Conservation (phyloP, 2,113 vertebrate genomes). For the Collichthys lucidus region DNA sequence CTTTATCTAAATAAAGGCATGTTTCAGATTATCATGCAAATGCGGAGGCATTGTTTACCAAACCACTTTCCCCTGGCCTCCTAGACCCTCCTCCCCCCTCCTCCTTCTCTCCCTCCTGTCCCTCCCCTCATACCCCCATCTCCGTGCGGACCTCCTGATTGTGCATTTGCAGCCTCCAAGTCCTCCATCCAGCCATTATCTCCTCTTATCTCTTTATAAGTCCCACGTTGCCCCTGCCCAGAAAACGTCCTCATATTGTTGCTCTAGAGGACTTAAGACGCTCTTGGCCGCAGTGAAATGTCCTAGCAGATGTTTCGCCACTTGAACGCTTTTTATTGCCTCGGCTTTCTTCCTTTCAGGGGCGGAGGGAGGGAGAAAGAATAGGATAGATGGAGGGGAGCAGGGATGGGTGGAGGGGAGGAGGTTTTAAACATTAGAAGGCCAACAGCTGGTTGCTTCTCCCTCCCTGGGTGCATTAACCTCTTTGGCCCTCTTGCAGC, state of each 20-base stretch:
- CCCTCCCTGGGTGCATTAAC: constrained; percentile 82
- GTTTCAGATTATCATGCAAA: constrained; percentile 77
- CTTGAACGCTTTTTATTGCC: constrained; percentile 70
- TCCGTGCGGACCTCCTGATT: constrained; percentile 62
- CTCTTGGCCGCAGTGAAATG: constrained; percentile 74
- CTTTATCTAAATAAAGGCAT: constrained; percentile 76
- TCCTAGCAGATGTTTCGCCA: constrained; percentile 81
- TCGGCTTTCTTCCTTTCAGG: constrained; percentile 67
- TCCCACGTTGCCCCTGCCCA: constrained; percentile 67
- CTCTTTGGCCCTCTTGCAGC: constrained; percentile 79
- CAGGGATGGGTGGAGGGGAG: constrained; percentile 47
- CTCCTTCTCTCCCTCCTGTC: constrained; percentile 25
- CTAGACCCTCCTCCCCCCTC: constrained; percentile 53
- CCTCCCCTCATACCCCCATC: constrained; percentile 35
- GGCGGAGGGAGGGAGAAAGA: constrained; percentile 50
- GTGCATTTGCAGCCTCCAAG: constrained; percentile 76
- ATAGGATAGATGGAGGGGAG: constrained; percentile 52
- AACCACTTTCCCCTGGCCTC: constrained; percentile 70
- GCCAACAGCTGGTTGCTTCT: constrained; percentile 83
- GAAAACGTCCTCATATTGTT: constrained; percentile 78
- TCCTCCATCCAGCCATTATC: constrained; percentile 80
- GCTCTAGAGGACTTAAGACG: constrained; percentile 81
- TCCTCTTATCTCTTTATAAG: constrained; percentile 83
- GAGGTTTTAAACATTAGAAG: constrained; percentile 80
- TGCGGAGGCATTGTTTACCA: constrained; percentile 76